phyloP scores from a whole-genome alignment of 2,888 invertebrate species.

The Meta bourneti region DNA sequence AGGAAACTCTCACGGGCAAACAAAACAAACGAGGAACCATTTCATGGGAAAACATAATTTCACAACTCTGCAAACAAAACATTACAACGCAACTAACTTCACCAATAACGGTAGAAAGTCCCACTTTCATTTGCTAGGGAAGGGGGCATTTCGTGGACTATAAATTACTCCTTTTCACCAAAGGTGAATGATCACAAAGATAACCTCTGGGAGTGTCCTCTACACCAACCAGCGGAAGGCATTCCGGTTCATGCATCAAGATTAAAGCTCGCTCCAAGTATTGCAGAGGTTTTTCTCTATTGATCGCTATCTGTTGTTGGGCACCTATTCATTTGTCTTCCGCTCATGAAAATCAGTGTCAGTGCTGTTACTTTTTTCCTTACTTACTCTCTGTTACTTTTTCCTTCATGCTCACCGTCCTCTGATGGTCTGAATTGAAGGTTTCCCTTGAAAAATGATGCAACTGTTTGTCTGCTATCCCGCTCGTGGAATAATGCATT shows the following conservation, averaged over 20 bases:
- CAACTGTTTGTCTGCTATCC: neutral
- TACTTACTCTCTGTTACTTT: neutral
- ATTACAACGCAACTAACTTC: neutral
- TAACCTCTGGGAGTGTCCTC: neutral
- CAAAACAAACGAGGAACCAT: neutral
- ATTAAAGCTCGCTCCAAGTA: conserved; percentile 53
- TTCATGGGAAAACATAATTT: neutral
- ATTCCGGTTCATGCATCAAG: conserved; percentile 48
- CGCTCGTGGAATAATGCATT: neutral
- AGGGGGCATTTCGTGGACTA: conserved; percentile 5
- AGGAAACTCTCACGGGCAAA: neutral
- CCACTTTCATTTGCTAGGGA: conserved; percentile 6
- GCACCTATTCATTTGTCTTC: conserved; percentile 61
- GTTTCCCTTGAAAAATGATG: neutral
- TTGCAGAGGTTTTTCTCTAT: conserved; percentile 16
- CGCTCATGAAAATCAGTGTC: conserved; percentile 61
- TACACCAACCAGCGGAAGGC: neutral
- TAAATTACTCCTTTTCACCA: conserved; percentile 50
- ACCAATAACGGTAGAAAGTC: neutral
- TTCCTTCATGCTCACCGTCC: too few relatives aligned
- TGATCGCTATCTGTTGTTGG: conserved; percentile 54
- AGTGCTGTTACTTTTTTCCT: conserved; percentile 1
- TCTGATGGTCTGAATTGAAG: too few relatives aligned
- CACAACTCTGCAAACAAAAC: conserved; percentile 4
- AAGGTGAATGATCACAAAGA: conserved; percentile 49